Evolutionary conservation across 2,113 vertebrate genomes (phyloP).

Genomic region (Raja brachyura): DNA sequence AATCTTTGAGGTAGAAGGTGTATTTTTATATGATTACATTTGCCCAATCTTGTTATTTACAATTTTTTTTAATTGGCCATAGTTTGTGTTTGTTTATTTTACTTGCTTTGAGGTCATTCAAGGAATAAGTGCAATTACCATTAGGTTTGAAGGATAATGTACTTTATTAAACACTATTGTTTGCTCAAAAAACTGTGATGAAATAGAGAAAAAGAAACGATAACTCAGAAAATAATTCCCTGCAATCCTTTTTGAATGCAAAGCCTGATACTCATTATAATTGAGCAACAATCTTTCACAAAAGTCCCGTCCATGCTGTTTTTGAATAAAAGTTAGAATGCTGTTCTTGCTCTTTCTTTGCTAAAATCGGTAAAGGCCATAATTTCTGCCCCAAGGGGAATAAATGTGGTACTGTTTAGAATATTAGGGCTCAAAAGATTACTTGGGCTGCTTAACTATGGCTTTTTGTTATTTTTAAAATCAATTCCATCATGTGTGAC

Average conservation of each 20-base stretch:
- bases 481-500: background rate
- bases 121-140: background rate
- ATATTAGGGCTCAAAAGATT: background rate
- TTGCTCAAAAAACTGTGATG: background rate
- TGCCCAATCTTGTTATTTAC: background rate
- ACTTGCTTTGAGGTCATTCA: background rate
- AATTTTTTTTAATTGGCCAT: background rate
- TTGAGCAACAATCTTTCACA: background rate
- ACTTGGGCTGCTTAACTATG: background rate
- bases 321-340: background rate
- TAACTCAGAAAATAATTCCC: background rate
- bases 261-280: background rate
- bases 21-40: background rate
- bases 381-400: background rate
- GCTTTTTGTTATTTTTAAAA: conserved; percentile 23
- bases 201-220: background rate
- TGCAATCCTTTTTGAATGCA: background rate
- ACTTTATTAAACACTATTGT: background rate
- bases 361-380: background rate
- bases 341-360: background rate
- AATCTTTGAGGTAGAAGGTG: background rate
- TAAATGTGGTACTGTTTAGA: background rate
- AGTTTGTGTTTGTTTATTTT: conserved; percentile 1
- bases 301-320: background rate
- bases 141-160: background rate